Conservation (phyloP, 2,888 invertebrate genomes). For the Agrochola circellaris region DNA sequence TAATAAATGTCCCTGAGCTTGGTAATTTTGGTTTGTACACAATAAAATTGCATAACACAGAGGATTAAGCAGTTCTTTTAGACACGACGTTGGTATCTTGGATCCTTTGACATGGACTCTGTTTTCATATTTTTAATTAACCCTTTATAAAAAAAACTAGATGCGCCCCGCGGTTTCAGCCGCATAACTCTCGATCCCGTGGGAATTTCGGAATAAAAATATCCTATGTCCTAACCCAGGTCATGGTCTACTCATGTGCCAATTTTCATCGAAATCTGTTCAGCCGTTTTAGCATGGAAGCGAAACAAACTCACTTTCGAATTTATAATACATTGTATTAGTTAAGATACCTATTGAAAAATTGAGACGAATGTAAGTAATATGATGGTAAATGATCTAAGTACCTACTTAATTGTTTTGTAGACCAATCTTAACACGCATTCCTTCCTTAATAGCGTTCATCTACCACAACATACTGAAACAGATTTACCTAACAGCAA, state of each 20-base stretch:
- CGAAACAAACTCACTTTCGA: too few species aligned
- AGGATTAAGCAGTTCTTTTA: neutral
- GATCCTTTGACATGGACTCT: too few species aligned
- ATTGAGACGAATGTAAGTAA: neutral
- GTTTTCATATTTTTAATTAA: neutral
- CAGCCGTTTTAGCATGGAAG: too few species aligned
- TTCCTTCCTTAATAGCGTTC: constrained; percentile 6
- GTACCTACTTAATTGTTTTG: neutral
- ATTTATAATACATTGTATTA: too few species aligned
- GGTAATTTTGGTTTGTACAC: neutral
- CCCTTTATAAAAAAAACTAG: neutral
- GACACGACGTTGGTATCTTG: neutral
- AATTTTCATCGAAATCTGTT: too few species aligned
- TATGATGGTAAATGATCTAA: neutral
- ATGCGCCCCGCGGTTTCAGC: too few species aligned
- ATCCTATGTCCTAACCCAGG: too few species aligned
- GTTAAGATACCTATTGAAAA: neutral
- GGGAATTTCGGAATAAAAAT: too few species aligned
- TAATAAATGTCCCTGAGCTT: neutral
- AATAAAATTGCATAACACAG: neutral
- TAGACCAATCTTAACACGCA: neutral
- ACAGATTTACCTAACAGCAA: constrained; percentile 20
- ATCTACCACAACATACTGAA: neutral
- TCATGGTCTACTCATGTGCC: too few species aligned
- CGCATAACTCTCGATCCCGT: too few species aligned